Conservation (phyloP, 2,113 vertebrate species). For the Atrichornis clamosus region DNA sequence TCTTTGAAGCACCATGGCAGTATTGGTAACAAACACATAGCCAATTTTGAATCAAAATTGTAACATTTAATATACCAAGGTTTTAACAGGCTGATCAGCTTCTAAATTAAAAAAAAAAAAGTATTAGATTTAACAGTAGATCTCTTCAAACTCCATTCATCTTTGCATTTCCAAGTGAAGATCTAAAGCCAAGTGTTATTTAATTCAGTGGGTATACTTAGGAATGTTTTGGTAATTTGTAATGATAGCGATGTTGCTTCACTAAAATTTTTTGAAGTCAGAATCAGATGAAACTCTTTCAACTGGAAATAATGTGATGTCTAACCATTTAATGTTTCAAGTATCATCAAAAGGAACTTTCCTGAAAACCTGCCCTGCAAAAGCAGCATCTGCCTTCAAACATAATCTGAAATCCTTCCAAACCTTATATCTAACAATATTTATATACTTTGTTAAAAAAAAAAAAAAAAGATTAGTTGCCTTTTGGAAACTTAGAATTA, state of each 20-base stretch:
- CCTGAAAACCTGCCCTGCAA: neutral
- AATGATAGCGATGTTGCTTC: neutral
- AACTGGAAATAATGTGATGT: neutral
- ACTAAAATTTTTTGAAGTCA: neutral
- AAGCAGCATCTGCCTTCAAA: neutral
- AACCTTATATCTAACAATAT: neutral
- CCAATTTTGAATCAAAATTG: neutral
- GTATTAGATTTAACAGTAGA: neutral
- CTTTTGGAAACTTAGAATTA: neutral
- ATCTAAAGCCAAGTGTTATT: neutral
- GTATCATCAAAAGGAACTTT: neutral
- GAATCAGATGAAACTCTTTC: neutral
- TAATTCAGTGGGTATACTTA: neutral
- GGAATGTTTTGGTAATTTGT: neutral
- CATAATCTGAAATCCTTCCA: neutral
- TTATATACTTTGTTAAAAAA: fast-evolving
- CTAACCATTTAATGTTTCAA: neutral
- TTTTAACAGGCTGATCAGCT: neutral
- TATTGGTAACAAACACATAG: neutral
- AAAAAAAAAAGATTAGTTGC: neutral
- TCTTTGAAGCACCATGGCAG: neutral
- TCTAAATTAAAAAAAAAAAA: neutral
- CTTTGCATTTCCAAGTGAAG: neutral
- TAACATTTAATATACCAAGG: neutral
- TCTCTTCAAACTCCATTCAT: neutral